Evolutionary conservation across 2,888 invertebrate species (phyloP).

Genomic region (Phyto melanocephala): DNA sequence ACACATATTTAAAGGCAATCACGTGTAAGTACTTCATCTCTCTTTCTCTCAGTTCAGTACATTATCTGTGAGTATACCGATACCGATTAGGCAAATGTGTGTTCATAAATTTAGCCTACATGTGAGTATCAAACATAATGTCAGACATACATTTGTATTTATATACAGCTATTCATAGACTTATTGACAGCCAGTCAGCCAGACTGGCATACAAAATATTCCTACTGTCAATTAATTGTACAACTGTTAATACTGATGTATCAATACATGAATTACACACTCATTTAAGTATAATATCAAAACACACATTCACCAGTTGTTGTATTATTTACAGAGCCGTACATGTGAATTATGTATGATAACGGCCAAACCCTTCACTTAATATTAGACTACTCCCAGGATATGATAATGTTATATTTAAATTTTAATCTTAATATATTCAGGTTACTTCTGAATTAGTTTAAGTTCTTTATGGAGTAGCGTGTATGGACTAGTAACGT

Average conservation of each 20-base stretch:
- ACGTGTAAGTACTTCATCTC: not conserved
- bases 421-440: too few relatives aligned
- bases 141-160: not conserved
- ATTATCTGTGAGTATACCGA: conserved; percentile 24
- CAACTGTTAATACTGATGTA: conserved; percentile 38
- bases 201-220: conserved; percentile 3
- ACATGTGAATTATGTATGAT: too few relatives aligned
- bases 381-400: too few relatives aligned
- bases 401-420: too few relatives aligned
- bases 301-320: not conserved
- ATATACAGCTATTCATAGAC: not conserved
- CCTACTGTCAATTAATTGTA: conserved; percentile 27
- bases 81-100: conserved; percentile 27
- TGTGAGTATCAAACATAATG: not conserved
- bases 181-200: not conserved
- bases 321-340: too few relatives aligned
- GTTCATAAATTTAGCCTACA: not conserved
- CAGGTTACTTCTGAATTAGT: too few relatives aligned
- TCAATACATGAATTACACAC: conserved; percentile 33
- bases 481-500: too few relatives aligned
- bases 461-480: too few relatives aligned
- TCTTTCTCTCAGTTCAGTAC: not conserved
- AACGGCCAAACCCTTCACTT: too few relatives aligned
- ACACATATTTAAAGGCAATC: not conserved
- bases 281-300: conserved; percentile 15